A percentile compares a stretch with the other conserved stretches of the same genome.
Conservation (phyloP, 2,888 invertebrate species). For the Atrina japonica region DNA sequence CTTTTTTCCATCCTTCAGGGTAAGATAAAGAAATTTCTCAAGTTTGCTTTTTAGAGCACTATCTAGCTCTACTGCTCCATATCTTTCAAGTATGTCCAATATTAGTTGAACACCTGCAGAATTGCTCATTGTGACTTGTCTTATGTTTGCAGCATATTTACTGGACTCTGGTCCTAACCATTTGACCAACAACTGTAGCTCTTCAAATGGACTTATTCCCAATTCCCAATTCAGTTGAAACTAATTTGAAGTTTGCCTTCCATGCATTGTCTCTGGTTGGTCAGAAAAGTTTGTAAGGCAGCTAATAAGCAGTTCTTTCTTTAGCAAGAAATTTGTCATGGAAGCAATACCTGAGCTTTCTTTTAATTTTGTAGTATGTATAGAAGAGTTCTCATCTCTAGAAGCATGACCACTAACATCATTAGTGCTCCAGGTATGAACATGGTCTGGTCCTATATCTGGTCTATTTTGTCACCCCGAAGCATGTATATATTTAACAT, state of each 20-base stretch:
- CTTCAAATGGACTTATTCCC: constrained; percentile 3
- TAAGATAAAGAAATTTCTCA: neutral
- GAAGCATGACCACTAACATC: too few species aligned
- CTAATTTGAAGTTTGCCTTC: constrained; percentile 10
- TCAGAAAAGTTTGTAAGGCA: constrained; percentile 1
- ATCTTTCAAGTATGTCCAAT: too few species aligned
- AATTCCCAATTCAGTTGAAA: neutral
- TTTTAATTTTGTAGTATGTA: neutral
- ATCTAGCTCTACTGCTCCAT: neutral
- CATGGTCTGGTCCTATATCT: too few species aligned
- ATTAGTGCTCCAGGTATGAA: too few species aligned
- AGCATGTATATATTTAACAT: too few species aligned
- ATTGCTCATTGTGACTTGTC: constrained; percentile 22
- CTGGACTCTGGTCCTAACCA: constrained; percentile 40
- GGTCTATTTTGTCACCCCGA: too few species aligned
- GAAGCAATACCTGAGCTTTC: neutral
- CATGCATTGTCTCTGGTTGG: constrained; percentile 5
- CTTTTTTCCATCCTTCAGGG: neutral
- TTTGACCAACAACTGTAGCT: constrained; percentile 6
- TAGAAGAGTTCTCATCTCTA: too few species aligned
- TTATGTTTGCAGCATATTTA: constrained; percentile 31
- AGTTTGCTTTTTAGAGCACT: neutral
- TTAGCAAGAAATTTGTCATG: constrained; percentile 2
- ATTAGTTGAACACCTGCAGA: constrained; percentile 5
- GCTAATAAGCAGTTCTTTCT: neutral